A percentile compares a stretch with the other conserved stretches of the same genome.
phyloP scores from a whole-genome alignment of 2,113 vertebrate species.

The Vireo altiloquus region DNA sequence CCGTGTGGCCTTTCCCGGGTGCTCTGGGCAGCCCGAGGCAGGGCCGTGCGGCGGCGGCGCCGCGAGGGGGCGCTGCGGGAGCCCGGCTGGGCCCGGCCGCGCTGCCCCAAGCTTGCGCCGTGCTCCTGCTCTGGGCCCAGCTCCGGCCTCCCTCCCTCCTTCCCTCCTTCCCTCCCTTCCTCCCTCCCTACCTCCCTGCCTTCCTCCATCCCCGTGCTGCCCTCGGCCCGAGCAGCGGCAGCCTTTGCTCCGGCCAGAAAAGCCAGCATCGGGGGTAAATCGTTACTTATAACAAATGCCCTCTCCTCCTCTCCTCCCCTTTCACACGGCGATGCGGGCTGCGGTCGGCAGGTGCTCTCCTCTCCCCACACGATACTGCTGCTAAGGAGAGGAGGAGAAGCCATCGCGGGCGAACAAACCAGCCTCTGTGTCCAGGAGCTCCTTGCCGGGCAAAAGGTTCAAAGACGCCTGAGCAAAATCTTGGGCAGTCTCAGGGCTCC shows the following conservation, averaged over 20 bases:
- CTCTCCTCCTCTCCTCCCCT: no score
- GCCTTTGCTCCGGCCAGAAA: background rate
- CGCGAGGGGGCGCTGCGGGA: background rate
- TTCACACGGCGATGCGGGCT: rapidly evolving
- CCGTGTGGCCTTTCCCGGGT: rapidly evolving
- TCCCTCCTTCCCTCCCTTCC: background rate
- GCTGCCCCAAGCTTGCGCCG: rapidly evolving
- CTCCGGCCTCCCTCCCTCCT: no score
- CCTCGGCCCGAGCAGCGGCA: background rate
- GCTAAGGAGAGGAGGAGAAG: rapidly evolving
- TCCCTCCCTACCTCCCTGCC: rapidly evolving
- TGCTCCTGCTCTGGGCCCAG: rapidly evolving
- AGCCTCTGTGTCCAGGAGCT: background rate
- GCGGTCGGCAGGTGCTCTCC: background rate
- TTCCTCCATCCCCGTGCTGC: background rate
- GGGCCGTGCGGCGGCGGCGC: background rate
- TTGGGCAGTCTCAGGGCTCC: background rate
- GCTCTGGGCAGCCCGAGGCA: rapidly evolving
- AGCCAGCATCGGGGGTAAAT: background rate
- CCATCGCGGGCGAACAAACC: background rate
- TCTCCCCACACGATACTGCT: background rate
- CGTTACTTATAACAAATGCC: background rate
- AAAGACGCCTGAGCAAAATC: background rate
- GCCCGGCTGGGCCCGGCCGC: background rate
- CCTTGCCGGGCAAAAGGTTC: background rate